Conservation (phyloP, 2,113 vertebrate genomes). For the Sylvicapra grimmia region DNA sequence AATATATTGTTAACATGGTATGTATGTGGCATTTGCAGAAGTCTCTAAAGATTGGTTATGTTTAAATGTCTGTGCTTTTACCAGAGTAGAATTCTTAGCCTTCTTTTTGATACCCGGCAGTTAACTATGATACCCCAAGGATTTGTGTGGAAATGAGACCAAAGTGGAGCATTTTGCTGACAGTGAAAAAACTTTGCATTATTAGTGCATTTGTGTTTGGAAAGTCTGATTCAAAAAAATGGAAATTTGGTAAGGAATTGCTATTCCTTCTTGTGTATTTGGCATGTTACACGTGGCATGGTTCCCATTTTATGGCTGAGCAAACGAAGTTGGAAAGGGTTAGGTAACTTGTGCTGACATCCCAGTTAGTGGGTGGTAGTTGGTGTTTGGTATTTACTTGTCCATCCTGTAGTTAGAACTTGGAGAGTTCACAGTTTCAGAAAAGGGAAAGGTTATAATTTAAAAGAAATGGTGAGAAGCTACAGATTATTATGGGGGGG, state of each 20-base stretch:
- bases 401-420: not conserved
- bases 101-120: not conserved
- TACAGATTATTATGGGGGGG: not conserved
- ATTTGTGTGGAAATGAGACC: not conserved
- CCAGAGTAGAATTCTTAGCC: not conserved
- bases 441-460: not conserved
- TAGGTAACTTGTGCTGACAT: not conserved
- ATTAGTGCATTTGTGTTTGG: not conserved
- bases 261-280: not conserved
- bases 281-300: not conserved
- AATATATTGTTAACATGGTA: not conserved
- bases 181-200: not conserved
- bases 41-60: not conserved
- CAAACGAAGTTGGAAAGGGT: not conserved
- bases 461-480: not conserved
- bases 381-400: not conserved
- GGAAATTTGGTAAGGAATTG: conserved; percentile 1
- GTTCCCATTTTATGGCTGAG: not conserved
- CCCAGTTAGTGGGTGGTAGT: not conserved
- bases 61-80: not conserved
- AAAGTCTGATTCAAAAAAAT: not conserved
- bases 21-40: not conserved
- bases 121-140: not conserved
- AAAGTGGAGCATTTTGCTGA: not conserved
- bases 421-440: not conserved